These are phyloP conservation scores for Agriopis marginaria DNA, from an alignment of 2,888 invertebrate species.

Conservation along the genomic window DNA sequence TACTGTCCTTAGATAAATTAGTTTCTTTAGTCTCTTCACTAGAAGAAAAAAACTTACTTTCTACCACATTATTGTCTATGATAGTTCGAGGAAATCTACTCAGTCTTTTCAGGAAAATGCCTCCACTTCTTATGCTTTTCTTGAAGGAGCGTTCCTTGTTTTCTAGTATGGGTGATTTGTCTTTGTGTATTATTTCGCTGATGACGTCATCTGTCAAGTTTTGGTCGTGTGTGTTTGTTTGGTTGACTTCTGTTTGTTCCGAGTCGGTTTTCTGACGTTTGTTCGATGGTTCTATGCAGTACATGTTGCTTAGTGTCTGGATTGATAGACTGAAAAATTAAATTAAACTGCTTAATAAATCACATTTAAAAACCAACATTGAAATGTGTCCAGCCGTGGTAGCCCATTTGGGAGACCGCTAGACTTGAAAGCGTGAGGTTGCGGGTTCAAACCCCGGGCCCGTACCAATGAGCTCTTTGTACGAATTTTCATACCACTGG, in stretches of 20 bases:
- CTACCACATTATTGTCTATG: constrained; percentile 77
- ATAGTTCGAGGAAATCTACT: constrained; percentile 84
- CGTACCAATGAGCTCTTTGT: too few relatives aligned
- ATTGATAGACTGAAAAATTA: constrained; percentile 75
- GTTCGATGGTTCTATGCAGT: constrained; percentile 67
- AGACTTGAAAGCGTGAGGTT: too few relatives aligned
- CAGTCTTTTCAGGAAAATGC: constrained; percentile 73
- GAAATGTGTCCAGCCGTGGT: too few relatives aligned
- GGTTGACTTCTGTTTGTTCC: constrained; percentile 37
- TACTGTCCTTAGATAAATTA: constrained; percentile 50
- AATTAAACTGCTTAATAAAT: constrained; percentile 5
- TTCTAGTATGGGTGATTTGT: constrained; percentile 78
- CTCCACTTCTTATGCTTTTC: constrained; percentile 65
- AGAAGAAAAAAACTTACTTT: constrained; percentile 85
- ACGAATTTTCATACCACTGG: too few relatives aligned
- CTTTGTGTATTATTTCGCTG: constrained; percentile 50
- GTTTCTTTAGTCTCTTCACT: constrained; percentile 32
- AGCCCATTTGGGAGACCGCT: too few relatives aligned
- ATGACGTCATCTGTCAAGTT: constrained; percentile 54
- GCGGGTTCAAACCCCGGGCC: too few relatives aligned
- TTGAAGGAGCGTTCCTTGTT: constrained; percentile 74
- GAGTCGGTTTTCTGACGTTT: constrained; percentile 68
- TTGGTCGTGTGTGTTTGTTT: constrained; percentile 48
- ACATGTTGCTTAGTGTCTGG: constrained; percentile 77
- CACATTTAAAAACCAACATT: background rate